Conservation (phyloP, 2,113 vertebrate genomes). For the Mugil cephalus region DNA sequence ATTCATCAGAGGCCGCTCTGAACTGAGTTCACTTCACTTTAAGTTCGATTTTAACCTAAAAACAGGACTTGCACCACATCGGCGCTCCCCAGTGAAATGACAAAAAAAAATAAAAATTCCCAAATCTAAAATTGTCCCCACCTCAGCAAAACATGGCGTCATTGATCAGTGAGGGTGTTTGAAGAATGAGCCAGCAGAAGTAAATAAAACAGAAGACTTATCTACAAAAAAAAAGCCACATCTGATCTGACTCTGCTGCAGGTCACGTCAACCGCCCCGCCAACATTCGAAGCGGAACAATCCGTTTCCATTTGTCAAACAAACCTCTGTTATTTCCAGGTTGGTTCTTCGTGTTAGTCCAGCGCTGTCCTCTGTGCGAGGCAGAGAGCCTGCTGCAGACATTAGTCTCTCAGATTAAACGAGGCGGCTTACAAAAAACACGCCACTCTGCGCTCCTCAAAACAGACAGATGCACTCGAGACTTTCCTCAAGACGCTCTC, state of each 20-base stretch:
- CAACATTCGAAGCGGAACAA: conserved; percentile 15
- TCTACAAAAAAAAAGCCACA: conserved; percentile 16
- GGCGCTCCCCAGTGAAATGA: neutral
- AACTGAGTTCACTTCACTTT: neutral
- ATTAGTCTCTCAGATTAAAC: conserved; percentile 58
- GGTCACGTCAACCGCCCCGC: conserved; percentile 22
- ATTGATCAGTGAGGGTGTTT: conserved; percentile 10
- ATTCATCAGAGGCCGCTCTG: neutral
- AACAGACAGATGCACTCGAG: conserved; percentile 67
- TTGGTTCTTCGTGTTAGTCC: conserved; percentile 46
- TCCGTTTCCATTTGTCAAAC: conserved; percentile 8
- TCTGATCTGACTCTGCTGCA: conserved; percentile 22
- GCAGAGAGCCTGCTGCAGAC: conserved; percentile 31
- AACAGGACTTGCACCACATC: neutral
- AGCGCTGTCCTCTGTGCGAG: conserved; percentile 20
- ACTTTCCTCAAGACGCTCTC: conserved; percentile 61
- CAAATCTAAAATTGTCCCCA: neutral
- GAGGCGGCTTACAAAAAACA: conserved; percentile 62
- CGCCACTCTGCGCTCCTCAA: conserved; percentile 62
- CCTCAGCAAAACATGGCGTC: conserved; percentile 3
- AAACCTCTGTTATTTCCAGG: conserved; percentile 10
- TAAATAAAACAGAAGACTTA: neutral
- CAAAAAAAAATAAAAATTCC: neutral
- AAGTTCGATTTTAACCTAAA: conserved; percentile 2
- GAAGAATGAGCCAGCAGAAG: conserved; percentile 12